Evolutionary conservation across 2,888 invertebrate genomes (phyloP), one percentile per base, ranked within the genome.

Genomic region (Polydrusus tereticollis): DNA sequence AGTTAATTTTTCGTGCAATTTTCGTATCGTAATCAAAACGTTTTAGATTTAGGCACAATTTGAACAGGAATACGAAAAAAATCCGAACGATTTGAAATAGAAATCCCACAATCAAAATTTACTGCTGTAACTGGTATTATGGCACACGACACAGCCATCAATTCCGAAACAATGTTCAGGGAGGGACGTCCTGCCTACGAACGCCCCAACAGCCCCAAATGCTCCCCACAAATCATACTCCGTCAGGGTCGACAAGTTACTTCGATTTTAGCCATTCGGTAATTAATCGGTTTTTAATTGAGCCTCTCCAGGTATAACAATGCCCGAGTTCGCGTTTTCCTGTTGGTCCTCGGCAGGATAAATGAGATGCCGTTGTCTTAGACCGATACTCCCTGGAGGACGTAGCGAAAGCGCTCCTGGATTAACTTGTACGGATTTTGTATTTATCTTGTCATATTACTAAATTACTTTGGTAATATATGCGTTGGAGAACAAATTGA

Each of bases 251-350:
- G 82, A 82, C 83, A 82, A 80, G 81, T 79, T 82, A 80, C 81
- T 79, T 81, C 82, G 82, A 81, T 82, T 82, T 83, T 82, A 83
- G 83, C 82, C 77, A 81, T 80, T 81, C 80, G 78, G 83, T 84
- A 84, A 84, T 84, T 84, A 84, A 84, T 84, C 81, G 81, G 83
- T 83, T 84, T 84, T 83, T 84, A 83, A 84, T 84, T 81, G 83
- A 82, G 82, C 69, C 82, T 79, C 80, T 79, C 78, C 78, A 80
- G 77, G 77, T 77, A 69, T 59, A 69, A 73, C 73, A 59, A 64
- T 62, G 59, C 59, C 62, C 63, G 23, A 38, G 62, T 36, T 59
- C 63, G 57, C 45, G 47, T 65, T 52, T 64, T 69, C 64, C 69
- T 65, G 66, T 43, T 65, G 47, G 68, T 63, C 69, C 75, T n/a